Evolutionary conservation across 2,888 invertebrate genomes (phyloP).

Genomic region (Eupeodes latifasciatus): DNA sequence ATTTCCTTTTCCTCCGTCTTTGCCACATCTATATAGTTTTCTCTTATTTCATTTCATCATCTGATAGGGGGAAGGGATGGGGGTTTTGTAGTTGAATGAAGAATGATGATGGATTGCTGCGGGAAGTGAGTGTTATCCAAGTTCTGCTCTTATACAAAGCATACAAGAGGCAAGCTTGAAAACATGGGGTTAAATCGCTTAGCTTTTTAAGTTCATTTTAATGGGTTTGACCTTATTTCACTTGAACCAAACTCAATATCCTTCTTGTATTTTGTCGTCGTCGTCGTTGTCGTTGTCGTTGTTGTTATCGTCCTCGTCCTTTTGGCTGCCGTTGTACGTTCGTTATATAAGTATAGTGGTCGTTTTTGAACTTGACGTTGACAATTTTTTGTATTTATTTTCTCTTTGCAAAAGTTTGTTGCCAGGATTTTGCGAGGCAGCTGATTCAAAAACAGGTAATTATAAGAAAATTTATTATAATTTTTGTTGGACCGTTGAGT

Average conservation of each 20-base stretch:
- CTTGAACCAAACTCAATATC: slow-evolving; percentile 60
- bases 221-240: slow-evolving; percentile 69
- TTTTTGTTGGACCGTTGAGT: slow-evolving; percentile 42
- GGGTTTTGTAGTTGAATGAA: no score
- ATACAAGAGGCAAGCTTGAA: background rate
- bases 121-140: slow-evolving; percentile 12
- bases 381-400: slow-evolving; percentile 25
- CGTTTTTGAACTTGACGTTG: slow-evolving; percentile 69
- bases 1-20: slow-evolving; percentile 1
- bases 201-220: slow-evolving; percentile 67
- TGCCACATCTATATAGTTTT: background rate
- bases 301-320: background rate
- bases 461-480: slow-evolving; percentile 34
- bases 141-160: background rate
- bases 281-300: background rate
- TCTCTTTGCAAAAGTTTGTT: slow-evolving; percentile 19
- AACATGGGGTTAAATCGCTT: slow-evolving; percentile 47
- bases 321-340: background rate
- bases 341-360: background rate
- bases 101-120: slow-evolving; percentile 4
- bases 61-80: no score
- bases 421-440: background rate
- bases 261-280: slow-evolving; percentile 29
- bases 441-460: slow-evolving; percentile 51
- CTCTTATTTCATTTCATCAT: background rate